phyloP scores from a whole-genome alignment of 1,140 invertebrate genomes.

The Steinernema feltiae region DNA sequence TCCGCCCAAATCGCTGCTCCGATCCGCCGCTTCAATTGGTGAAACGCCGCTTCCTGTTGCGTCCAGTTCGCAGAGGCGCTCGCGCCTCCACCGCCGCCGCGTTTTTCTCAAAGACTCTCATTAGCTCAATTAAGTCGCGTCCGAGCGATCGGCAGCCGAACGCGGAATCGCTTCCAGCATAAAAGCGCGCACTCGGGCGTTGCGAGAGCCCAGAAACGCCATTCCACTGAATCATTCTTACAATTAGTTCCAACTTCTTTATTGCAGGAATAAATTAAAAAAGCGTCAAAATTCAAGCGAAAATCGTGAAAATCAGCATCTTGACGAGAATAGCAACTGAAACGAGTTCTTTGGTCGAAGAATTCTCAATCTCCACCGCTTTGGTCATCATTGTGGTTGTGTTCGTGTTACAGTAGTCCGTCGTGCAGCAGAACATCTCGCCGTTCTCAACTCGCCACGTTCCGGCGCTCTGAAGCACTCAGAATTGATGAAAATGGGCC shows the following conservation, averaged over 20 bases:
- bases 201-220: neutral
- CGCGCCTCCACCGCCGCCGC: neutral
- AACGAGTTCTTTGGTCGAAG: neutral
- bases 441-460: conserved; percentile 10
- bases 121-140: neutral
- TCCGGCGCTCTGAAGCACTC: neutral
- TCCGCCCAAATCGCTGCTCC: neutral
- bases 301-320: too few relatives aligned
- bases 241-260: too few relatives aligned
- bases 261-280: too few relatives aligned
- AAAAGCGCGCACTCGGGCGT: neutral
- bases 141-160: neutral
- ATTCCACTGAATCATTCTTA: too few relatives aligned
- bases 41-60: neutral
- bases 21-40: neutral
- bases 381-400: neutral
- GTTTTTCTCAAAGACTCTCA: neutral
- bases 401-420: conserved; percentile 4
- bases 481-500: neutral
- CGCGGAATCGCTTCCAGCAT: neutral
- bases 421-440: conserved; percentile 5
- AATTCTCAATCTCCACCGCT: neutral
- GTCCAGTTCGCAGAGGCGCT: too few relatives aligned
- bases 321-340: too few relatives aligned
- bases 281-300: too few relatives aligned